phyloP scores from a whole-genome alignment of 2,888 invertebrate genomes.

The Mellilla xanthometata region DNA sequence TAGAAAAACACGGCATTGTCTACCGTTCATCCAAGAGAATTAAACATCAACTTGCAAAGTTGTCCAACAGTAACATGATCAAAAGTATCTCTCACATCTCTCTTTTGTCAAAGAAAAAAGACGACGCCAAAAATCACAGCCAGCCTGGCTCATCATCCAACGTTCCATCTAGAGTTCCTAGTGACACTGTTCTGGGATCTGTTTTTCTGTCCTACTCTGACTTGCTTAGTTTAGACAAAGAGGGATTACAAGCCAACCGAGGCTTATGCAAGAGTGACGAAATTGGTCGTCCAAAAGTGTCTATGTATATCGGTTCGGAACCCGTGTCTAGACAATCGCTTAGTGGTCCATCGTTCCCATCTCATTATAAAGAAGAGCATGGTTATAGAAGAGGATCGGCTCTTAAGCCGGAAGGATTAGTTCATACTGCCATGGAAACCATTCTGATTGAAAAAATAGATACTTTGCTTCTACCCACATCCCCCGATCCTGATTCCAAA shows the following conservation, averaged over 20 bases:
- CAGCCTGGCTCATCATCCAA: conserved; percentile 67
- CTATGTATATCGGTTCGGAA: conserved; percentile 77
- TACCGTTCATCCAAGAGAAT: conserved; percentile 72
- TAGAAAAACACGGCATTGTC: conserved; percentile 68
- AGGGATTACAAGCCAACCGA: conserved; percentile 48
- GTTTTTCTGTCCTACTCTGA: conserved; percentile 77
- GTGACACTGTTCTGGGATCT: conserved; percentile 79
- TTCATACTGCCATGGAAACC: conserved; percentile 81
- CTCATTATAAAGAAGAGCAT: conserved; percentile 45
- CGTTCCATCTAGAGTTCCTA: conserved; percentile 63
- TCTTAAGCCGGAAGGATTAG: conserved; percentile 62
- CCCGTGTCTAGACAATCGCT: conserved; percentile 67
- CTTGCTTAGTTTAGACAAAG: conserved; percentile 63
- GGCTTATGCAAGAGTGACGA: conserved; percentile 64
- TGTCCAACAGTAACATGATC: conserved; percentile 73
- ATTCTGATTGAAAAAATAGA: conserved; percentile 81
- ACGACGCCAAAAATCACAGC: conserved; percentile 55
- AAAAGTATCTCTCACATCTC: conserved; percentile 75
- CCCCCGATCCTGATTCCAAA: conserved; percentile 50
- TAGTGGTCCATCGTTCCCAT: conserved; percentile 54
- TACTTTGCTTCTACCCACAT: conserved; percentile 62
- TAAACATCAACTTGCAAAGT: conserved; percentile 63
- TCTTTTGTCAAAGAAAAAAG: conserved; percentile 66
- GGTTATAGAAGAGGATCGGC: conserved; percentile 49
- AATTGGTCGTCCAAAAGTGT: conserved; percentile 52